phyloP scores from a whole-genome alignment of 2,797 vertebrate species.

The Tamandua tetradactyla region DNA sequence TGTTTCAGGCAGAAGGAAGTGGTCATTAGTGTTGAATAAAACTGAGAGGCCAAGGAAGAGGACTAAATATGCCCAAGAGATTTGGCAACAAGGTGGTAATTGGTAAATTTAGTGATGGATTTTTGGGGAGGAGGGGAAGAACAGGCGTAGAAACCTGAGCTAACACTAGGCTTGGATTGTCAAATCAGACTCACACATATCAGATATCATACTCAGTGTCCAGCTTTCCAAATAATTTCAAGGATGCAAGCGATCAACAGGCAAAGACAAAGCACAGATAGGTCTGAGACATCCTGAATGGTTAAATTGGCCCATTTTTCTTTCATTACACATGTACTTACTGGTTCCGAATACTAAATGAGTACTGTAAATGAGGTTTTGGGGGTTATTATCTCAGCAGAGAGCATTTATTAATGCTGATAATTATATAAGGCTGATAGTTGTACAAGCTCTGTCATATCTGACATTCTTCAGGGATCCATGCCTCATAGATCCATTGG shows the following conservation, averaged over 20 bases:
- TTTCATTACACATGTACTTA: neutral
- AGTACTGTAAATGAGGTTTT: neutral
- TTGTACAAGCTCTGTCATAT: neutral
- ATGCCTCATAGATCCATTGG: neutral
- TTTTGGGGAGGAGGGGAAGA: neutral
- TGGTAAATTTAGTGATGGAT: neutral
- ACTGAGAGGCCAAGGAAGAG: neutral
- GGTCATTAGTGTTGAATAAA: neutral
- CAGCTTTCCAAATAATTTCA: neutral
- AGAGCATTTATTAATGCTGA: neutral
- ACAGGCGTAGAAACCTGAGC: neutral
- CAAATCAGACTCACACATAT: neutral
- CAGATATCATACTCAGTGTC: neutral
- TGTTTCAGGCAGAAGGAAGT: neutral
- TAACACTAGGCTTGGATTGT: neutral
- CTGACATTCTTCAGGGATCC: neutral
- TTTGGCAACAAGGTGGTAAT: neutral
- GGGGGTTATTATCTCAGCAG: neutral
- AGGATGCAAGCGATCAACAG: neutral
- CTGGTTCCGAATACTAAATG: neutral
- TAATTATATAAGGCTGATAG: neutral
- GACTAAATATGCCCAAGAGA: neutral
- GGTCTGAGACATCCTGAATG: neutral
- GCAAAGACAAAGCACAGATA: neutral
- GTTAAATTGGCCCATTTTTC: neutral